Conservation (phyloP, 2,888 invertebrate genomes). For the Zaprionus bogoriensis region DNA sequence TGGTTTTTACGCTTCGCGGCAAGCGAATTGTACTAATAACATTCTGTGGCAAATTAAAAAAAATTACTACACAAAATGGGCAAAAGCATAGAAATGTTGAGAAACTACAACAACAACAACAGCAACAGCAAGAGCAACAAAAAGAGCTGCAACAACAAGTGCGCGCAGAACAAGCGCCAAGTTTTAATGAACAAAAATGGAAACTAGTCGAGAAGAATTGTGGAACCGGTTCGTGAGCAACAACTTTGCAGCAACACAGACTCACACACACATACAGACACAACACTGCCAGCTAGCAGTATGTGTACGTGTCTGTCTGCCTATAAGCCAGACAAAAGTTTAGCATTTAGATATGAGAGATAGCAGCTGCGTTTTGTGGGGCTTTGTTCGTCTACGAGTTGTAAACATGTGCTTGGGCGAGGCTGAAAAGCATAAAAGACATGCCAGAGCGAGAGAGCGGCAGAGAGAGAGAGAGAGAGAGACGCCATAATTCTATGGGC, state of each 20-base stretch:
- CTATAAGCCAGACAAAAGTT: conserved; percentile 61
- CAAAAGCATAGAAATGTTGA: conserved; percentile 45
- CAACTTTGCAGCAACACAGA: conserved; percentile 37
- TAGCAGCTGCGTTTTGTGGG: conserved; percentile 60
- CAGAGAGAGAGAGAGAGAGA: background rate
- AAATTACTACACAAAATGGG: conserved; percentile 13
- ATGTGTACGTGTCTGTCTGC: conserved; percentile 21
- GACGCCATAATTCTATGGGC: conserved; percentile 21
- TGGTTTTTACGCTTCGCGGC: conserved; percentile 61
- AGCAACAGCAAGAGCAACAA: conserved; percentile 14
- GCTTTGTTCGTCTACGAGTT: conserved; percentile 58
- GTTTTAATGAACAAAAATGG: conserved; percentile 72
- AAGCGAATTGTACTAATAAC: conserved; percentile 35
- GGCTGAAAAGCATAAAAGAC: conserved; percentile 28
- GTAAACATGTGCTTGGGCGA: conserved; percentile 49
- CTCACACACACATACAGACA: background rate
- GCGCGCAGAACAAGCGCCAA: conserved; percentile 43
- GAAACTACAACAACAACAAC: conserved; percentile 28
- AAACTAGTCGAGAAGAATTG: conserved; percentile 68
- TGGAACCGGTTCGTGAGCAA: conserved; percentile 67
- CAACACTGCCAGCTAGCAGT: too few relatives aligned
- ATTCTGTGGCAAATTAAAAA: conserved; percentile 57
- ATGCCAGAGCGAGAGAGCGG: conserved; percentile 1
- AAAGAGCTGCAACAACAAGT: background rate
- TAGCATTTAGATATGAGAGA: conserved; percentile 72